Percentiles rank a stretch among this genome's conserved stretches.
Conservation (phyloP, 2,888 invertebrate species). For the Rotaria macrura region DNA sequence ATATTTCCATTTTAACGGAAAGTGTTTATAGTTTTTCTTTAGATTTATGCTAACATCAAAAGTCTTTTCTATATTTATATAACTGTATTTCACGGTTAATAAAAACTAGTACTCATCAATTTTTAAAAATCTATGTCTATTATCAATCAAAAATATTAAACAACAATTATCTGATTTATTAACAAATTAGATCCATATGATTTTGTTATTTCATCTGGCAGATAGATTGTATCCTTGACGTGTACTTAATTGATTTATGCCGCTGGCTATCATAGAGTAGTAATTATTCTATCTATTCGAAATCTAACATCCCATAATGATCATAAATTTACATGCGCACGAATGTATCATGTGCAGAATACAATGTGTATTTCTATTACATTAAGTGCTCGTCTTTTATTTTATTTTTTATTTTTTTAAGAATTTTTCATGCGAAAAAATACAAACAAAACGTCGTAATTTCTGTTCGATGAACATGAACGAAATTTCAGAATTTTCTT, state of each 20-base stretch:
- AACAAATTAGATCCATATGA: background rate
- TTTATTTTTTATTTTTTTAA: no score
- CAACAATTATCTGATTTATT: background rate
- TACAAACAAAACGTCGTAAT: no score
- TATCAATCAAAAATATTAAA: background rate
- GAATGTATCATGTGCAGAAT: no score
- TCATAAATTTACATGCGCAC: no score
- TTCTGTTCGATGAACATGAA: no score
- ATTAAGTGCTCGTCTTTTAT: no score
- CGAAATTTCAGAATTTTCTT: background rate
- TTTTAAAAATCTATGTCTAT: background rate
- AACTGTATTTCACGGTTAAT: no score
- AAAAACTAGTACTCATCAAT: no score
- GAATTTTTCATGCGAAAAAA: no score
- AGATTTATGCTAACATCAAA: background rate
- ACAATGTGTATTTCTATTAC: no score
- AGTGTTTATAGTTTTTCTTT: background rate
- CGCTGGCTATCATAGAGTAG: background rate
- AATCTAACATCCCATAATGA: no score
- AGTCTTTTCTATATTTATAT: background rate
- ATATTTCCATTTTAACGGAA: background rate
- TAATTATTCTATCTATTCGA: background rate
- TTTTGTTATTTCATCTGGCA: background rate
- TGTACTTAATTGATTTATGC: background rate
- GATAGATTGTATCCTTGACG: background rate